These are phyloP conservation scores for Paratrypauchen microcephalus DNA, from an alignment of 2,797 vertebrate species.

Conservation along the genomic window DNA sequence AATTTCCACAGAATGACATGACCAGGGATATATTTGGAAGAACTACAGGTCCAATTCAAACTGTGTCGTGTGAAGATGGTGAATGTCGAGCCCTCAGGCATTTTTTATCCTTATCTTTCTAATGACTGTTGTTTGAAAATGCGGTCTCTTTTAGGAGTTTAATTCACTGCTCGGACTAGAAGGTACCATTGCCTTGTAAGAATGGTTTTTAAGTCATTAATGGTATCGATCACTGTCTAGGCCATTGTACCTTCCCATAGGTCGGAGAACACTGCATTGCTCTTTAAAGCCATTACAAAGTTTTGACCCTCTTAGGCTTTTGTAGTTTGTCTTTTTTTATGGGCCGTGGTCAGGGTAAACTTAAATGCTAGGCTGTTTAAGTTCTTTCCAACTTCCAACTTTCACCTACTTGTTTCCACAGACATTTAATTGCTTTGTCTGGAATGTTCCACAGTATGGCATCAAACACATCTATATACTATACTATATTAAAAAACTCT, in stretches of 20 bases:
- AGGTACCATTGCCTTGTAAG: conserved; percentile 1
- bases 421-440: neutral
- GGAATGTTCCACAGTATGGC: neutral
- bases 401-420: neutral
- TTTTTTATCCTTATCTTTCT: neutral
- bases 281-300: conserved; percentile 4
- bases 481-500: too few relatives aligned
- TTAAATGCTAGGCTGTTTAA: neutral
- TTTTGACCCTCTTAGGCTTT: neutral
- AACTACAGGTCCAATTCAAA: conserved; percentile 1
- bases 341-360: neutral
- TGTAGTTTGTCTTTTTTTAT: neutral
- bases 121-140: neutral
- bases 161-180: neutral
- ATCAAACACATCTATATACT: too few relatives aligned
- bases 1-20: conserved; percentile 6
- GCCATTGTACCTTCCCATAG: neutral
- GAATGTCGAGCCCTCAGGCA: neutral
- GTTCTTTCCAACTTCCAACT: neutral
- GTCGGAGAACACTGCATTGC: neutral
- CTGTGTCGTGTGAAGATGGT: neutral
- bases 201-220: conserved; percentile 3
- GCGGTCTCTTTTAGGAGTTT: neutral
- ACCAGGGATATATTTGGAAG: conserved; percentile 2
- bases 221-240: conserved; percentile 3